Conservation (phyloP, 2,797 vertebrate genomes). For the Phrynocephalus forsythii region DNA sequence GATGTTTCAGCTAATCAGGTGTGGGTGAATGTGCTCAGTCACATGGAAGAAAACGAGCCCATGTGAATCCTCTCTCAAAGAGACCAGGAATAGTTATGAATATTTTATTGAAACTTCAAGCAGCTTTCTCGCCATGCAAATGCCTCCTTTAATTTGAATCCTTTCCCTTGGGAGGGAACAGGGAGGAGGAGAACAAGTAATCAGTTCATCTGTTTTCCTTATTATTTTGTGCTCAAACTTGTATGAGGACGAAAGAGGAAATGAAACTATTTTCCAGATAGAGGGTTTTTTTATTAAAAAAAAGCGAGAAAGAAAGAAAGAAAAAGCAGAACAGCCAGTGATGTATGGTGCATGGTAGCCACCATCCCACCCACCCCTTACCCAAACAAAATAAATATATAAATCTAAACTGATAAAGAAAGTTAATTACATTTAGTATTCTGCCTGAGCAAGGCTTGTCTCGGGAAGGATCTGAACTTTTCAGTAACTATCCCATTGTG, state of each 20-base stretch:
- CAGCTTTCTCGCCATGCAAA: slow-evolving; percentile 48
- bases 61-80: slow-evolving; percentile 43
- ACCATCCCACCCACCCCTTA: slow-evolving; percentile 11
- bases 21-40: background rate
- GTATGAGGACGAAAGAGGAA: slow-evolving; percentile 70
- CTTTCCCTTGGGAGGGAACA: slow-evolving; percentile 42
- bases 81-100: slow-evolving; percentile 43
- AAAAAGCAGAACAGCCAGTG: slow-evolving; percentile 19
- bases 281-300: slow-evolving; percentile 42
- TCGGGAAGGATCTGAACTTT: slow-evolving; percentile 71
- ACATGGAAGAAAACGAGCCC: background rate
- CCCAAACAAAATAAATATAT: slow-evolving; percentile 3
- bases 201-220: slow-evolving; percentile 67
- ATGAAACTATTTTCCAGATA: slow-evolving; percentile 75
- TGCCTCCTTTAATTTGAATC: slow-evolving; percentile 53
- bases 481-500: slow-evolving; percentile 61
- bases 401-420: slow-evolving; percentile 53
- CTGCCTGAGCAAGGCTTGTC: slow-evolving; percentile 62
- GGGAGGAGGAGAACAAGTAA: slow-evolving; percentile 32
- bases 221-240: slow-evolving; percentile 56
- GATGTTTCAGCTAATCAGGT: background rate
- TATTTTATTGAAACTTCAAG: slow-evolving; percentile 60
- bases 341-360: slow-evolving; percentile 37
- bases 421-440: slow-evolving; percentile 72
- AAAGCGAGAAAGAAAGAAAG: background rate